Evolutionary conservation across 2,888 invertebrate species (phyloP), one percentile per base, ranked within the genome.

Genomic region (Zelleria hepariella): DNA sequence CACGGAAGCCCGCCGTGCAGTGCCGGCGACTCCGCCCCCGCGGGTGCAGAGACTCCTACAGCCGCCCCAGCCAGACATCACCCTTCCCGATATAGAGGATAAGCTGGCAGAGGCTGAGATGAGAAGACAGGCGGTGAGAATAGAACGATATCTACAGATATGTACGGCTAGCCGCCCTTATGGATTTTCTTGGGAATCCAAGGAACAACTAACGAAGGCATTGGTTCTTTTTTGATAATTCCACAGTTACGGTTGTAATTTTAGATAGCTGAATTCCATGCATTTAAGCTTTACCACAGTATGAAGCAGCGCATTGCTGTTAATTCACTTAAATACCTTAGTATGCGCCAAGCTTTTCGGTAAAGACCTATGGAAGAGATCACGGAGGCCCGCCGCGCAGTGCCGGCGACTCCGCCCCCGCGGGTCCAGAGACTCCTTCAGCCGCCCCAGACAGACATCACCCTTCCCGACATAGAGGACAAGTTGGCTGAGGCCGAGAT

Each of bases 91-190:
- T 62, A 87, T 94, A 27, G 91, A 92, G 68, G 93, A 92, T 70
- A 94, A 93, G 70, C 81, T 94, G 63, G 93, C 93, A 20, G 93
- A 93, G 61, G 95, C 94, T 0, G 94, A 94, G 68, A 89, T 90
- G 63, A 87, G 95, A 62, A 90, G 94, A 60, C 90, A 91, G 66
- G 90, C 92, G 82, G 89, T 87, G 67, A 68, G 66, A 59, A n/a
- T 42, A 10, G n/a, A n/a, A n/a, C n/a, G n/a, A n/a, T n/a, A n/a
- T n/a, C n/a, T n/a, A n/a, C n/a, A n/a, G n/a, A n/a, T n/a, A n/a
- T n/a, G n/a, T n/a, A n/a, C n/a, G n/a, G n/a, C n/a, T n/a, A n/a
- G n/a, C n/a, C n/a, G n/a, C n/a, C n/a, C n/a, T n/a, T n/a, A n/a
- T n/a, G n/a, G n/a, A n/a, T n/a, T n/a, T n/a, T n/a, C n/a, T n/a